Conservation (phyloP, 2,113 vertebrate species). For the Nothobranchius kuhntae region DNA sequence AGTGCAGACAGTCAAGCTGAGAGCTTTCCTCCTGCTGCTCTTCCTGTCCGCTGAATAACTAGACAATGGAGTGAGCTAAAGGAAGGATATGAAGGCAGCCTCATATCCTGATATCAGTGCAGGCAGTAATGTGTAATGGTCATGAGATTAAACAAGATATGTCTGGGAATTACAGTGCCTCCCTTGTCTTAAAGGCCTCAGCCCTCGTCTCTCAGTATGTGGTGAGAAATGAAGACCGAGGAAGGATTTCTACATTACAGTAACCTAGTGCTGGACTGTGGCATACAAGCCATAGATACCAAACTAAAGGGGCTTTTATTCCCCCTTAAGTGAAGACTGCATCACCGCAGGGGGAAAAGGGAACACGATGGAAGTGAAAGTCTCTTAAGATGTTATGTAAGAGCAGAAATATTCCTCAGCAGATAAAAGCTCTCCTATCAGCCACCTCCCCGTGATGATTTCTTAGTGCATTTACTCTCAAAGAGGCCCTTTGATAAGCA, state of each 20-base stretch:
- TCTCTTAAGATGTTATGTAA: slow-evolving; percentile 75
- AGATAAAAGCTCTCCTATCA: slow-evolving; percentile 76
- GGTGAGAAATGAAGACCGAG: slow-evolving; percentile 29
- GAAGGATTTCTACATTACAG: slow-evolving; percentile 11
- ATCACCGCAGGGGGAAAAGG: slow-evolving; percentile 46
- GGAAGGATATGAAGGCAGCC: slow-evolving; percentile 68
- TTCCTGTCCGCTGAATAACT: slow-evolving; percentile 61
- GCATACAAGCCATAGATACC: slow-evolving; percentile 28
- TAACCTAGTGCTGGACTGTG: slow-evolving; percentile 24
- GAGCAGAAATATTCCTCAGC: slow-evolving; percentile 68
- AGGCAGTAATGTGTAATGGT: slow-evolving; percentile 55
- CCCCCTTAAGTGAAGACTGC: slow-evolving; percentile 55
- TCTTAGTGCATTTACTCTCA: slow-evolving; percentile 67
- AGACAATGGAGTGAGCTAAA: slow-evolving; percentile 71
- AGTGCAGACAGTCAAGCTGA: slow-evolving; percentile 44
- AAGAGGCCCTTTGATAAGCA: slow-evolving; percentile 76
- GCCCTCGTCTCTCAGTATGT: slow-evolving; percentile 33
- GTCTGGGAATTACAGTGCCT: slow-evolving; percentile 50
- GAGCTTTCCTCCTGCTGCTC: slow-evolving; percentile 39
- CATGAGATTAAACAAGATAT: slow-evolving; percentile 65
- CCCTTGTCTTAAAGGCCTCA: slow-evolving; percentile 46
- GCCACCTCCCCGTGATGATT: slow-evolving; percentile 67
- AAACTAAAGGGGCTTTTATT: slow-evolving; percentile 56
- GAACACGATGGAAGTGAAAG: slow-evolving; percentile 54
- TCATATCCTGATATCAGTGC: slow-evolving; percentile 72